Evolutionary conservation across 1,140 invertebrate genomes (phyloP).

Genomic region (Brachionus sp.): DNA sequence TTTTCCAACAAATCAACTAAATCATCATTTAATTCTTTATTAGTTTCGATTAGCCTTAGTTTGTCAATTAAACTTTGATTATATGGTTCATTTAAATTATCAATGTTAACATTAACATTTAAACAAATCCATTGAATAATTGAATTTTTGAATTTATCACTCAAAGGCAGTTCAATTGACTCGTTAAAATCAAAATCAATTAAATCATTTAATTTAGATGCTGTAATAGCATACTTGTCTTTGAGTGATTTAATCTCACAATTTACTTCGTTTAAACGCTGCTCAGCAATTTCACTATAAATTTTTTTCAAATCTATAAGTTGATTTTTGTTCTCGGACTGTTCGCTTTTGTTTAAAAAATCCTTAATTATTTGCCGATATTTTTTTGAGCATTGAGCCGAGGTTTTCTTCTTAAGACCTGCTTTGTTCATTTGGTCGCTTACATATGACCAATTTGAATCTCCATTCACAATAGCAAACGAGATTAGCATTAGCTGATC

Average conservation of each 20-base stretch:
- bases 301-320: slow-evolving; percentile 20
- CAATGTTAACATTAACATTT: background rate
- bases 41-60: background rate
- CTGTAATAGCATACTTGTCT: too few species aligned
- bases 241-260: background rate
- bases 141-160: background rate
- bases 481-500: slow-evolving; percentile 14
- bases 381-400: background rate
- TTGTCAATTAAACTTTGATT: background rate
- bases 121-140: background rate
- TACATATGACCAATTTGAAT: slow-evolving; percentile 15
- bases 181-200: background rate
- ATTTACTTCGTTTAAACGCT: background rate
- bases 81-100: background rate
- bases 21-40: background rate
- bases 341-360: background rate
- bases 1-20: background rate
- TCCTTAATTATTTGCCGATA: slow-evolving; percentile 15
- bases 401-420: background rate
- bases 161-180: background rate
- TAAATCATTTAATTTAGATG: too few species aligned
- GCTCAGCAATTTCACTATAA: background rate
- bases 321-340: background rate
- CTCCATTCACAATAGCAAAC: slow-evolving; percentile 9
- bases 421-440: slow-evolving; percentile 26